A percentile compares a stretch with the other conserved stretches of the same genome.
These are phyloP conservation scores for Melanotaenia boesemani DNA, from an alignment of 2,797 vertebrate genomes.

Conservation along the genomic window DNA sequence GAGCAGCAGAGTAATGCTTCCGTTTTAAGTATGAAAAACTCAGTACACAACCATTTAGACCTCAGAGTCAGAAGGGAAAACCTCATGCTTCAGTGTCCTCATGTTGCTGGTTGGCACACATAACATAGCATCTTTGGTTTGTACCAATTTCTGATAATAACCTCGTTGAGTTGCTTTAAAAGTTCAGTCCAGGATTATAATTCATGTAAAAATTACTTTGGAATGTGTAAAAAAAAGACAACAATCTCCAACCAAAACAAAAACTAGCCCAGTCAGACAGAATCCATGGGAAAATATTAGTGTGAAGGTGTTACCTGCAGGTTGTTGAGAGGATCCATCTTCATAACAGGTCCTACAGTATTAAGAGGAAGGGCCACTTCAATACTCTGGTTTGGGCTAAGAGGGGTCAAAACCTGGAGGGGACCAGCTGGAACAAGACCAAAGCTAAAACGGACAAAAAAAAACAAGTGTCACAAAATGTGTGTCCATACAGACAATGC, in stretches of 20 bases:
- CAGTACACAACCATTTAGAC: neutral
- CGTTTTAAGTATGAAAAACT: conserved; percentile 9
- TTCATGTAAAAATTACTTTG: neutral
- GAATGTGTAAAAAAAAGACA: neutral
- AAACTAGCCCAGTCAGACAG: neutral
- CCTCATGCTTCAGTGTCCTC: neutral
- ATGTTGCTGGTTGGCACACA: neutral
- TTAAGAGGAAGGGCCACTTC: conserved; percentile 93
- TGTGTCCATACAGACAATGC: neutral
- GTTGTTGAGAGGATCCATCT: conserved; percentile 98
- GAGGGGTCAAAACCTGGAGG: conserved; percentile 92
- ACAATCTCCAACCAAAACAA: neutral
- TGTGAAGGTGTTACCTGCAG: conserved; percentile 87
- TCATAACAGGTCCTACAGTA: conserved; percentile 95
- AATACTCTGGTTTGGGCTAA: conserved; percentile 94
- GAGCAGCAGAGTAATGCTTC: neutral
- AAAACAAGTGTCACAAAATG: neutral
- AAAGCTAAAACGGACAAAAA: conserved; percentile 83
- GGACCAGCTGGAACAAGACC: conserved; percentile 94
- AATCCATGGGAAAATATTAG: neutral
- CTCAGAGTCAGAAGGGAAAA: neutral
- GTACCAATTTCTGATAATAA: neutral
- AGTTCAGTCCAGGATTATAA: conserved; percentile 11
- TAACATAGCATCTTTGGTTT: conserved; percentile 7
- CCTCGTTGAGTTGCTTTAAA: neutral